A percentile compares a stretch with the other conserved stretches of the same genome.
These are phyloP conservation scores for Microplitis manilae DNA, from an alignment of 2,888 invertebrate species.

Conservation along the genomic window DNA sequence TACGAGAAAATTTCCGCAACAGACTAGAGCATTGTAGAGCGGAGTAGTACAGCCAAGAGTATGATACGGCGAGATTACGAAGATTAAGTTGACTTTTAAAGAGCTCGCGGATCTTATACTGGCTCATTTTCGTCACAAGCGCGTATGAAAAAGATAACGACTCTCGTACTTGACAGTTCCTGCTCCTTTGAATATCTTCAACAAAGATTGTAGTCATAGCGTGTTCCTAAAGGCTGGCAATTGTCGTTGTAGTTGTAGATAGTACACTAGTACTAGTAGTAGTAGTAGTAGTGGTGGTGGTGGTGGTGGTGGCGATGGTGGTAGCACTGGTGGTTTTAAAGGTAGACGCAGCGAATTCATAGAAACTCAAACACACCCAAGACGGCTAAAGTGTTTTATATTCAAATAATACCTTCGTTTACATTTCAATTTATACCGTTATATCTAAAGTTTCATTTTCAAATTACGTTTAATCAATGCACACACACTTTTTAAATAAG, in stretches of 20 bases:
- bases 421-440: neutral
- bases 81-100: constrained; percentile 28
- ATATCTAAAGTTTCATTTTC: neutral
- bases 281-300: neutral
- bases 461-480: neutral
- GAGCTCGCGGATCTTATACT: neutral
- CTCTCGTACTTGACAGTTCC: neutral
- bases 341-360: neutral
- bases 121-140: constrained; percentile 5
- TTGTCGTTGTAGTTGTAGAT: neutral
- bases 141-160: constrained; percentile 24
- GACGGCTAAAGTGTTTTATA: neutral
- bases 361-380: neutral
- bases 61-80: constrained; percentile 23
- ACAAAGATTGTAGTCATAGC: neutral
- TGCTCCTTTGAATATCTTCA: neutral
- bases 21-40: neutral
- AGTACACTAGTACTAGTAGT: neutral
- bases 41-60: neutral
- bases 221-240: neutral
- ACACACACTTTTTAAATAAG: neutral
- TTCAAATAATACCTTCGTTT: constrained; percentile 1
- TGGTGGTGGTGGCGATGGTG: neutral
- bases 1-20: neutral
- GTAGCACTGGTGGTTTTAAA: neutral